phyloP scores from a whole-genome alignment of 2,888 invertebrate genomes.

The Slavum lentiscoides region DNA sequence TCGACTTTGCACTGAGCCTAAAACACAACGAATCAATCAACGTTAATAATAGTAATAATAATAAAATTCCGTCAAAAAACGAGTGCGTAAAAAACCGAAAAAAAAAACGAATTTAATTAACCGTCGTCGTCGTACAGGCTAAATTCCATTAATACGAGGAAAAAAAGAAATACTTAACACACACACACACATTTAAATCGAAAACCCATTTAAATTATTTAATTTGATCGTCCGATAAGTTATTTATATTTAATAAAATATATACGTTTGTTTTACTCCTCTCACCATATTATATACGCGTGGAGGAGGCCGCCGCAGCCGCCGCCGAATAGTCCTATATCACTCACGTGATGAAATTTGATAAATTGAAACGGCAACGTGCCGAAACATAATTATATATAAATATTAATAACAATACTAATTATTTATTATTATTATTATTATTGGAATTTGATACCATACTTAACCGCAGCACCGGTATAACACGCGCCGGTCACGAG shows the following conservation, averaged over 20 bases:
- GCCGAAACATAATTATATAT: too few relatives aligned
- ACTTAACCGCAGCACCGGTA: neutral
- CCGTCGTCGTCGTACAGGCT: neutral
- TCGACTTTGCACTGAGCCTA: neutral
- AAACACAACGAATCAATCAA: neutral
- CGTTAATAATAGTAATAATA: conserved; percentile 12
- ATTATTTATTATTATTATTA: neutral
- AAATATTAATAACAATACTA: neutral
- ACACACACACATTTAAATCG: neutral
- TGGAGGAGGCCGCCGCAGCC: too few relatives aligned
- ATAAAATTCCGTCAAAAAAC: neutral
- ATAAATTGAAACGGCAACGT: too few relatives aligned
- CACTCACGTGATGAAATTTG: conserved; percentile 6
- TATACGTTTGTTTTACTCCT: neutral
- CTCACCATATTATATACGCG: neutral
- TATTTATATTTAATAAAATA: neutral
- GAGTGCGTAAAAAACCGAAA: neutral
- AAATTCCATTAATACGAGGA: neutral
- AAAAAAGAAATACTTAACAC: neutral
- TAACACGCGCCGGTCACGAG: conserved; percentile 3
- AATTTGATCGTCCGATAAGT: neutral
- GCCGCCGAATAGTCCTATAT: neutral
- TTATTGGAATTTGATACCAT: conserved; percentile 12
- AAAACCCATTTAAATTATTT: conserved; percentile 3
- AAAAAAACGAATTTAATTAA: neutral